Conservation (phyloP, 2,888 invertebrate species). For the Ligdia adustata region DNA sequence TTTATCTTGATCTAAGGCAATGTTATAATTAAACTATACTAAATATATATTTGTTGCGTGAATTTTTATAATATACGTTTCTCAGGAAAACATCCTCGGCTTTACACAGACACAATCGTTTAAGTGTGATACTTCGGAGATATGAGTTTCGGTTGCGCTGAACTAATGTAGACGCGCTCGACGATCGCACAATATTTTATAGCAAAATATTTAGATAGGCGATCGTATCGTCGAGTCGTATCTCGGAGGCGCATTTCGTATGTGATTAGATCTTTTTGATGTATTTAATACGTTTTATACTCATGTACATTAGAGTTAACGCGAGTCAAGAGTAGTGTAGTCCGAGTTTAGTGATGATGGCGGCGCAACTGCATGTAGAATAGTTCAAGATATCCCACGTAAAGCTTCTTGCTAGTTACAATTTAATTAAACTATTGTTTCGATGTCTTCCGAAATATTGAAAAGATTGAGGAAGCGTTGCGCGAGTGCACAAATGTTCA, state of each 20-base stretch:
- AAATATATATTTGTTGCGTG: slow-evolving; percentile 20
- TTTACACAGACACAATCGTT: slow-evolving; percentile 47
- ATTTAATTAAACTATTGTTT: slow-evolving; percentile 15
- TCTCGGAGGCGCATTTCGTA: slow-evolving; percentile 50
- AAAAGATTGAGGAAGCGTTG: slow-evolving; percentile 12
- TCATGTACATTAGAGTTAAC: slow-evolving; percentile 70
- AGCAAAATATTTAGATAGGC: slow-evolving; percentile 4
- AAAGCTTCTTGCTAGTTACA: slow-evolving; percentile 11
- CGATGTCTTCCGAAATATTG: slow-evolving; percentile 29
- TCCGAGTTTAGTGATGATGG: slow-evolving; percentile 3
- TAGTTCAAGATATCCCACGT: slow-evolving; percentile 1
- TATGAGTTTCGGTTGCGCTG: slow-evolving; percentile 50
- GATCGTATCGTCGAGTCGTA: slow-evolving; percentile 47
- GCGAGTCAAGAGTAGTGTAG: slow-evolving; percentile 52
- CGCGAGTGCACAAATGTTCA: slow-evolving; percentile 21
- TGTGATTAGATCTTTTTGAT: slow-evolving; percentile 72
- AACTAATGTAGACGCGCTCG: slow-evolving; percentile 1
- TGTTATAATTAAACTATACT: slow-evolving; percentile 1
- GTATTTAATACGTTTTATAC: slow-evolving; percentile 82
- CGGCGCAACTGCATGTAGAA: not conserved
- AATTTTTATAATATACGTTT: slow-evolving; percentile 37
- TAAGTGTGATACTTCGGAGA: slow-evolving; percentile 63
- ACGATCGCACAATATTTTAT: not conserved
- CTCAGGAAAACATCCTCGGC: slow-evolving; percentile 53
- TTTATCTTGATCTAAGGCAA: not conserved